Evolutionary conservation across 2,888 invertebrate species (phyloP), one percentile per base, ranked within the genome.

Genomic region (Drosophila kanekoi): DNA sequence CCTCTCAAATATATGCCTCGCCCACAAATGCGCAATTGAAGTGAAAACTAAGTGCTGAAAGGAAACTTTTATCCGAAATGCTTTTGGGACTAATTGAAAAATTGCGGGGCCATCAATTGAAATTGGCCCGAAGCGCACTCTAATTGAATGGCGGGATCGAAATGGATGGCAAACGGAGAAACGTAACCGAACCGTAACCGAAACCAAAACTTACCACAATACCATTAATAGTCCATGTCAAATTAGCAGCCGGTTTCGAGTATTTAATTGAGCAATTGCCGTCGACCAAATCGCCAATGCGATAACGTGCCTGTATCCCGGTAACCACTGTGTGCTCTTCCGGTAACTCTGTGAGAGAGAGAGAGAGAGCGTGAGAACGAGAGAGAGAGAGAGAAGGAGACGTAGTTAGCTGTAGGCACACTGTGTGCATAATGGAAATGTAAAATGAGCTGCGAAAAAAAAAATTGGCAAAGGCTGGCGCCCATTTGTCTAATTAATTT

Each of bases 161-260:
- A 61, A 65, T 71, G 62, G 64, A 62, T 45, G 51, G 37, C 57
- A 43, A 37, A 49, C 32, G 37, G 38, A 51, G 40, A 52, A n/a
- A n/a, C n/a, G 49, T 35, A 43, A 6, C 49, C 45, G 49, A 44
- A 3, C 43, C 40, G 66, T 57, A 69, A 72, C 59, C 65, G 75
- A 80, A 88, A 83, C 87, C 89, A 80, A 89, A 87, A 91, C 91
- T 92, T 90, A 92, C 92, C 92, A 92, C 92, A 88, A 92, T 90
- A 81, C 93, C 94, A 91, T 94, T 94, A 89, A 94, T 93, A 89
- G 93, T 93, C 94, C 94, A 94, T 73, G 94, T 94, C 85, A 94
- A 92, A 92, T 94, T 94, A 75, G 93, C 94, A 69, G 94, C 93
- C 67, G 94, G 94, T 85, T 92, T 93, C 38, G 94, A 94, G 83